These are phyloP conservation scores for Alca torda DNA, from an alignment of 2,797 vertebrate genomes.

Conservation along the genomic window DNA sequence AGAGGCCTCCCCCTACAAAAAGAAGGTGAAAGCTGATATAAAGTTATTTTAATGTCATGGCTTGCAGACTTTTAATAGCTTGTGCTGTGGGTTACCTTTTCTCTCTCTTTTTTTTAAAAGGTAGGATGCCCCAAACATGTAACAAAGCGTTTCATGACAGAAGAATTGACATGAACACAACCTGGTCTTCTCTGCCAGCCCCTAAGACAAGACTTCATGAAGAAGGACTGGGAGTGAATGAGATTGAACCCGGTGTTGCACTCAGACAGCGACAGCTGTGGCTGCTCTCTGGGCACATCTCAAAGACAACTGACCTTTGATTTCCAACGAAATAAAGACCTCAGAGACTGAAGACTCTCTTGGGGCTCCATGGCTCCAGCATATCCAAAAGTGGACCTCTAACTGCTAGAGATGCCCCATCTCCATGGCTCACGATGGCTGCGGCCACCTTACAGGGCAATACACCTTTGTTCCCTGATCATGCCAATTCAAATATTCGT, in stretches of 20 bases:
- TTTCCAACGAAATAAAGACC: not conserved
- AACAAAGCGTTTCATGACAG: not conserved
- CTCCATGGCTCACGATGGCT: accelerated
- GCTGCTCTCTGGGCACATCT: not conserved
- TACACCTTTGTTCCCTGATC: not conserved
- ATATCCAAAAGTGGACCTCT: not conserved
- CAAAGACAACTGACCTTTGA: not conserved
- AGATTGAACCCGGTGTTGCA: not conserved
- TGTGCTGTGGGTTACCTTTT: not conserved
- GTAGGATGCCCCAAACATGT: not conserved
- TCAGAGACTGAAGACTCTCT: not conserved
- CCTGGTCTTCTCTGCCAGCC: not conserved
- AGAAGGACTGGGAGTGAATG: not conserved
- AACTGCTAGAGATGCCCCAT: not conserved
- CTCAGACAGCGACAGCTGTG: not conserved
- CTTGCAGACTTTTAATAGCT: not conserved
- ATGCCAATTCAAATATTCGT: not conserved
- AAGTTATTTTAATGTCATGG: not conserved
- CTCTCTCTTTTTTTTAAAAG: not conserved
- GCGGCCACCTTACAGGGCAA: not conserved
- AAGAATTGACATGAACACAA: not conserved
- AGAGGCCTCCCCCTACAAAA: not conserved
- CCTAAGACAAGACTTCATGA: not conserved
- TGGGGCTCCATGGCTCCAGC: not conserved
- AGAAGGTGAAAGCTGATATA: not conserved